Evolutionary conservation across 2,113 vertebrate species (phyloP).

Genomic region (Halcyon malimbica): DNA sequence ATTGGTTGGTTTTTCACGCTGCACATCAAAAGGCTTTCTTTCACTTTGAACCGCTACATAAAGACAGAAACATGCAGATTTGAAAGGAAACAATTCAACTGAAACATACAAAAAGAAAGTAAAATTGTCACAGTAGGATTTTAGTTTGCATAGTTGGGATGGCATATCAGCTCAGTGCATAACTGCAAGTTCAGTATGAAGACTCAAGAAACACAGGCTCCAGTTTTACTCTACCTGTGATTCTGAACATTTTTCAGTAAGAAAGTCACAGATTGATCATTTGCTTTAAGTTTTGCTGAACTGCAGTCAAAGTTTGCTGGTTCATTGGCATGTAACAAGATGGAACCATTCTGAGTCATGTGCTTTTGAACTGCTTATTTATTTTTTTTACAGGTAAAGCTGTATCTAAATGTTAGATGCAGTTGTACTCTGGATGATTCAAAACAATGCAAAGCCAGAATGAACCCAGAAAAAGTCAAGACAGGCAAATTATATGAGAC

Average conservation of each 20-base stretch:
- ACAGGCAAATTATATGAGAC: neutral
- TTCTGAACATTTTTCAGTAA: neutral
- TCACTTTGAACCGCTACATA: slow-evolving; percentile 95
- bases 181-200: neutral
- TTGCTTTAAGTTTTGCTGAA: neutral
- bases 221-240: neutral
- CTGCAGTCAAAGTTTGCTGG: neutral
- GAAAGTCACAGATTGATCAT: neutral
- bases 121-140: neutral
- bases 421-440: neutral
- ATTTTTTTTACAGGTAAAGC: neutral
- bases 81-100: slow-evolving; percentile 12
- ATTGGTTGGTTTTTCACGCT: slow-evolving; percentile 94
- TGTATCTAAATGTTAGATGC: neutral
- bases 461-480: neutral
- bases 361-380: neutral
- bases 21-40: slow-evolving; percentile 93
- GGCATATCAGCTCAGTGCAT: neutral
- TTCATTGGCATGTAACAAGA: neutral
- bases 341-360: neutral
- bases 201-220: neutral
- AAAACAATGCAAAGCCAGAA: neutral
- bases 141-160: neutral
- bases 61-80: neutral
- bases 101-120: neutral